phyloP scores from a whole-genome alignment of 53 echinoderm and acorn worm species.

The Astropecten irregularis region DNA sequence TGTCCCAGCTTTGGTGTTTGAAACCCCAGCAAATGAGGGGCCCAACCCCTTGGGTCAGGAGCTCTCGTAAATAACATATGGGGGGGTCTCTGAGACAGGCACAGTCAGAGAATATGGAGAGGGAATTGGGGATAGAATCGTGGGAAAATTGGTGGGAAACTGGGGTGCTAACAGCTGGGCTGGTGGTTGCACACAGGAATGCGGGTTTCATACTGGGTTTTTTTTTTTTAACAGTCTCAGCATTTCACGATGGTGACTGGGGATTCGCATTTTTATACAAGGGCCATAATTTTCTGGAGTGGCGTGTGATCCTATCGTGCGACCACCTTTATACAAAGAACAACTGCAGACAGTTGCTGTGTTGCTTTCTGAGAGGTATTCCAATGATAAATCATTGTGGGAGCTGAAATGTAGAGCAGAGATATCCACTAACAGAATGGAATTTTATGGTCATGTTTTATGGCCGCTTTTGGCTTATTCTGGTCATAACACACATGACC shows the following conservation, averaged over 20 bases:
- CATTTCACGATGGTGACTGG: neutral
- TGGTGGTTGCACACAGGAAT: slow-evolving; percentile 5
- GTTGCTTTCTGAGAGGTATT: no score
- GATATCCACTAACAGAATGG: no score
- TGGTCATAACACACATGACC: no score
- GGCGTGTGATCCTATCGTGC: neutral
- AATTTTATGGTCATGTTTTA: no score
- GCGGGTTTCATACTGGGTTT: neutral
- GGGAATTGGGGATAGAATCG: neutral
- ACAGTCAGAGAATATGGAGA: neutral
- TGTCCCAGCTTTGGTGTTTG: slow-evolving; percentile 22
- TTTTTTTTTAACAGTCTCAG: neutral
- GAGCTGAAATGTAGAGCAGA: neutral
- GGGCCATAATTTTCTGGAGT: neutral
- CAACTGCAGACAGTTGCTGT: no score
- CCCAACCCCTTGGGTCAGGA: slow-evolving; percentile 10
- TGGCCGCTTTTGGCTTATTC: no score
- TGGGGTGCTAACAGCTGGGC: slow-evolving; percentile 17
- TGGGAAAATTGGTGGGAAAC: no score
- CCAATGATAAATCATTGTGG: neutral
- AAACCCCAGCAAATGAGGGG: slow-evolving; percentile 16
- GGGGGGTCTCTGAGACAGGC: no score
- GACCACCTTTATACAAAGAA: no score
- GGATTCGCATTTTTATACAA: neutral
- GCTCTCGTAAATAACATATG: slow-evolving; percentile 56